Base-by-base conservation (phyloP, 2,797 vertebrate genomes). In the Rhinogobio ventralis region DNA sequence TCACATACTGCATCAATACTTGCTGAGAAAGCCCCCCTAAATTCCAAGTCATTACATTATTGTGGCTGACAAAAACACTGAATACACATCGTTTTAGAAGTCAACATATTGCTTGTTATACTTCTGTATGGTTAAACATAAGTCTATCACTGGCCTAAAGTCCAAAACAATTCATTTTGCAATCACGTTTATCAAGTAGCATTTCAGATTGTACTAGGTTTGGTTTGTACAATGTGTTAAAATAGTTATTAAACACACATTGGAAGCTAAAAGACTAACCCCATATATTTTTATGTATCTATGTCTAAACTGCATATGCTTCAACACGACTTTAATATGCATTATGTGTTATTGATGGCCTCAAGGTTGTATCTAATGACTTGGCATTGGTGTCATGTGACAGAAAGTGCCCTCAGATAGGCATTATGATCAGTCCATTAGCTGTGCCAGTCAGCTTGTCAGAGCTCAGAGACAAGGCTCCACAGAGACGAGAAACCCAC, bases 361-460 rank as follows among this genome's bases (percentile, higher is more conserved):
- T 73, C 69, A 92, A 92, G 93, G 94, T 94, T 92, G 94, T 91
- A 91, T 92, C 93, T 93, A 91, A 91, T 93, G 95, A 94, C 93
- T 94, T 92, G 84, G 94, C 93, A 91, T 92, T 95, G 95, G 94
- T 92, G 92, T 93, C 93, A 91, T 91, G 94, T 93, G 93, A 95
- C 91, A 94, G 93, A 94, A 89, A 95, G 92, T 92, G 90, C 91
- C 94, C 93, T 93, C 93, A 93, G 93, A 95, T 94, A 94, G 92
- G 93, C 93, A 94, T 94, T 93, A 93, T 93, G 92, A 95, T 93
- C 92, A 94, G 92, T 90, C 90, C 88, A 91, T 94, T 92, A 91
- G 91, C 88, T 92, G 90, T 94, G 95, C 89, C 95, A 95, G 91
- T 96, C 95, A 96, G 88, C 86, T 60, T 88, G 80, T 88, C 88